Evolutionary conservation across 1,140 invertebrate species (phyloP).

Genomic region (Trissolcus basalis): DNA sequence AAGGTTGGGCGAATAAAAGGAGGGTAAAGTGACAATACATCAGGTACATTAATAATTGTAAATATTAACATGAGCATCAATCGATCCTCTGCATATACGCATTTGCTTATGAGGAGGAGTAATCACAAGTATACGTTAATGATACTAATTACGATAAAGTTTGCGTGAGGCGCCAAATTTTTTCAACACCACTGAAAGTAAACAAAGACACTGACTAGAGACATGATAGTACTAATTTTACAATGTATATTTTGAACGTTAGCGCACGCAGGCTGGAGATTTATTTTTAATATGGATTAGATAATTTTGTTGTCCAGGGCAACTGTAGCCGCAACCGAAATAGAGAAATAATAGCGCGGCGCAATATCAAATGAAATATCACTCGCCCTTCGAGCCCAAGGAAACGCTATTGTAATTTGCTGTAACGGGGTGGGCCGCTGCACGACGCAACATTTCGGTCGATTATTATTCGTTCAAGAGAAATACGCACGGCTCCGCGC

Average conservation of each 20-base stretch:
- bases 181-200: constrained; percentile 6
- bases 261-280: constrained; percentile 60
- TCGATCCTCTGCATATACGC: constrained; percentile 27
- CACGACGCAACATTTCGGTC: constrained; percentile 34
- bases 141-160: constrained; percentile 44
- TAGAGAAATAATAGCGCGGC: constrained; percentile 69
- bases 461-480: constrained; percentile 21
- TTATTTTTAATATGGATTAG: constrained; percentile 75
- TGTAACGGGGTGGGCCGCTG: constrained; percentile 41
- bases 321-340: constrained; percentile 59
- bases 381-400: constrained; percentile 48
- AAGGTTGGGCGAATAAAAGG: too few relatives aligned
- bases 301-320: constrained; percentile 67
- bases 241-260: constrained; percentile 69
- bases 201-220: constrained; percentile 6
- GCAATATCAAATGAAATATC: constrained; percentile 73
- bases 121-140: constrained; percentile 31
- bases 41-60: too few relatives aligned
- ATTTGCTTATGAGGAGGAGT: background rate
- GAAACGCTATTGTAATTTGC: constrained; percentile 59
- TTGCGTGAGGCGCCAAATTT: constrained; percentile 33
- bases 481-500: background rate
- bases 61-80: constrained; percentile 13
- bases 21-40: too few relatives aligned
- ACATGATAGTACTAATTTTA: constrained; percentile 68